Conservation (phyloP, 1,140 invertebrate genomes). For the Drosophila melanogaster region DNA sequence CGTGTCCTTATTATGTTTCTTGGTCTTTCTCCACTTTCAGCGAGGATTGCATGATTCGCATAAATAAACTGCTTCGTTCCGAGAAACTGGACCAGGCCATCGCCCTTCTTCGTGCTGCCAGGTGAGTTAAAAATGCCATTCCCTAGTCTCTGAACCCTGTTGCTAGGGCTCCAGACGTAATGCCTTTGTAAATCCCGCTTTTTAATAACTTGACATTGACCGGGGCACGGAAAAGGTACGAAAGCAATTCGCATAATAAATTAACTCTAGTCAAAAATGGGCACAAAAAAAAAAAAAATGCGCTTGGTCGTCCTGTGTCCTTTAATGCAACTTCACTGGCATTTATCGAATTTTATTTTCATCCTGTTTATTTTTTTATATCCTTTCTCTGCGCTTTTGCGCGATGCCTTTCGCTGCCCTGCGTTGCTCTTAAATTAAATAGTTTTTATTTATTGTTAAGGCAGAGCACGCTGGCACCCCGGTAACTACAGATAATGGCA, state of each 20-base stretch:
- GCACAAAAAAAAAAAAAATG: conserved; percentile 7
- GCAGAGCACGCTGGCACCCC: conserved; percentile 37
- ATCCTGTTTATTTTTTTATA: conserved; percentile 54
- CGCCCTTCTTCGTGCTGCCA: conserved; percentile 92
- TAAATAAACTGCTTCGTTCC: conserved; percentile 91
- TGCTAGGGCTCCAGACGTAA: conserved; percentile 40
- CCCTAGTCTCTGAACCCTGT: conserved; percentile 22
- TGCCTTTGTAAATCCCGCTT: conserved; percentile 56
- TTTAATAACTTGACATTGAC: conserved; percentile 83
- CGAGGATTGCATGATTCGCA: conserved; percentile 93
- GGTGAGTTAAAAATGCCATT: conserved; percentile 86
- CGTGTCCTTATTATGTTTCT: conserved; percentile 29
- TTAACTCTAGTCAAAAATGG: conserved; percentile 58
- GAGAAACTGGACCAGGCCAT: conserved; percentile 91
- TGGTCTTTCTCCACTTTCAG: conserved; percentile 86
- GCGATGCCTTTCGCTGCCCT: conserved; percentile 8
- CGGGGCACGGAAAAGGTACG: conserved; percentile 49
- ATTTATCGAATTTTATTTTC: conserved; percentile 39
- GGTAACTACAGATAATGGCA: conserved; percentile 66
- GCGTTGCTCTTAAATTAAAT: conserved; percentile 72
- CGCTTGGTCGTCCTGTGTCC: conserved; percentile 9
- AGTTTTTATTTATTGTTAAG: conserved; percentile 80
- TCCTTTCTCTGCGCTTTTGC: conserved; percentile 36
- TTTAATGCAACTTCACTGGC: conserved; percentile 17
- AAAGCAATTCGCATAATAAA: conserved; percentile 81